A percentile compares a stretch with the other conserved stretches of the same genome.
Evolutionary conservation across 2,888 invertebrate species (phyloP).

Genomic region (Dastarcus helophoroides): DNA sequence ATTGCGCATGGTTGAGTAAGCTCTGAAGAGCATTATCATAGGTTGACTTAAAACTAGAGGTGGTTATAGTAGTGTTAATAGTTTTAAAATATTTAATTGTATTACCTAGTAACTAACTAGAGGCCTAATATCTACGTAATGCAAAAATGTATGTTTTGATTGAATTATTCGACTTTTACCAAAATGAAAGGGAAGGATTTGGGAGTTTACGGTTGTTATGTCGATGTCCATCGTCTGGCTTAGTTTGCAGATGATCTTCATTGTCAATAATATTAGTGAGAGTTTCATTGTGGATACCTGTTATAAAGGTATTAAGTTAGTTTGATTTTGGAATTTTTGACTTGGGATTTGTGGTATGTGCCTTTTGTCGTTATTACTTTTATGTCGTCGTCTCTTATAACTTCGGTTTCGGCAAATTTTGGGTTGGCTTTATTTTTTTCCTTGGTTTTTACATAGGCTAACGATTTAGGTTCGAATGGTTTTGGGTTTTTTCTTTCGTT

Average conservation of each 20-base stretch:
- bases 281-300: neutral
- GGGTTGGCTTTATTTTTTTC: constrained; percentile 9
- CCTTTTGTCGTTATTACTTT: constrained; percentile 8
- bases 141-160: constrained; percentile 11
- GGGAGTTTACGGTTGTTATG: constrained; percentile 2
- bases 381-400: constrained; percentile 7
- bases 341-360: constrained; percentile 11
- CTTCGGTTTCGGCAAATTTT: constrained; percentile 4
- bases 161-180: constrained; percentile 7
- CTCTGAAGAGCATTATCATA: too few relatives aligned
- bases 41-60: too few relatives aligned
- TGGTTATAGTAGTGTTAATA: too few relatives aligned
- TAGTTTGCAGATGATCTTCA: neutral
- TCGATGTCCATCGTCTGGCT: neutral
- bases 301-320: neutral
- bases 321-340: constrained; percentile 8
- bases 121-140: constrained; percentile 11
- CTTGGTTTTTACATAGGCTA: constrained; percentile 10
- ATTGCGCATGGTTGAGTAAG: too few relatives aligned
- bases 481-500: constrained; percentile 7
- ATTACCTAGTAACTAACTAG: too few relatives aligned
- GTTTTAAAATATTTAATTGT: too few relatives aligned
- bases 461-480: constrained; percentile 1
- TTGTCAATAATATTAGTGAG: neutral
- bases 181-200: constrained; percentile 10